Conservation (phyloP, 1,140 invertebrate genomes). For the Scaptomyza hsui region DNA sequence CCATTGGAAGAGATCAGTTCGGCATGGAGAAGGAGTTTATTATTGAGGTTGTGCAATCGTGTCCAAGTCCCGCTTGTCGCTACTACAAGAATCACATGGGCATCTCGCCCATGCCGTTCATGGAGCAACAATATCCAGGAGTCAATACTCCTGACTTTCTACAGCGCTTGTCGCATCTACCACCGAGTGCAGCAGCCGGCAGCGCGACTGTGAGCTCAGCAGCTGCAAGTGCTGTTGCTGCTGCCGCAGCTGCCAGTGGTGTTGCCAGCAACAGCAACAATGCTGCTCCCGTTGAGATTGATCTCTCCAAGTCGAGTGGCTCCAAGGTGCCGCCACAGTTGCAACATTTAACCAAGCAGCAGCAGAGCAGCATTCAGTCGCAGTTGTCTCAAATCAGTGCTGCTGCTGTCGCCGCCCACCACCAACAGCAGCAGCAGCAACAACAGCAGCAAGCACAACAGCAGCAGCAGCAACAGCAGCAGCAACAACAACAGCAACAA, state of each 20-base stretch:
- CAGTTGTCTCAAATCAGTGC: slow-evolving; percentile 76
- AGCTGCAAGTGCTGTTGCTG: slow-evolving; percentile 23
- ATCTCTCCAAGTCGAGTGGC: slow-evolving; percentile 70
- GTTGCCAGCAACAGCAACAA: slow-evolving; percentile 37
- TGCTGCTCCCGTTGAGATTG: slow-evolving; percentile 66
- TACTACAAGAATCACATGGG: slow-evolving; percentile 94
- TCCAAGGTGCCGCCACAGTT: slow-evolving; percentile 67
- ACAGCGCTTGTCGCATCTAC: slow-evolving; percentile 84
- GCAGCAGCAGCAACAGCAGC: slow-evolving; percentile 72
- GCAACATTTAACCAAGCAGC: slow-evolving; percentile 79
- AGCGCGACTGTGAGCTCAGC: slow-evolving; percentile 45
- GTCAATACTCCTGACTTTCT: slow-evolving; percentile 80
- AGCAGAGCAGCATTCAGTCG: slow-evolving; percentile 79
- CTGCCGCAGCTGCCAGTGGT: slow-evolving; percentile 28
- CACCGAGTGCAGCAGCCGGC: slow-evolving; percentile 56
- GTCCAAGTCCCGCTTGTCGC: slow-evolving; percentile 92
- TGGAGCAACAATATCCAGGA: slow-evolving; percentile 80
- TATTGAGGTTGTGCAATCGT: slow-evolving; percentile 93
- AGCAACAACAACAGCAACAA: slow-evolving; percentile 69
- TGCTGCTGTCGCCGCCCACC: slow-evolving; percentile 67
- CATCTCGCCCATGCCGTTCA: slow-evolving; percentile 86
- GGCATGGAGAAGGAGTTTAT: slow-evolving; percentile 96
- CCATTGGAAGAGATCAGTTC: slow-evolving; percentile 93
- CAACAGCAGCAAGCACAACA: slow-evolving; percentile 76
- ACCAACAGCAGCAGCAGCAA: slow-evolving; percentile 72